These are phyloP conservation scores for Ceratina calcarata DNA, from an alignment of 1,140 invertebrate species.

Conservation along the genomic window DNA sequence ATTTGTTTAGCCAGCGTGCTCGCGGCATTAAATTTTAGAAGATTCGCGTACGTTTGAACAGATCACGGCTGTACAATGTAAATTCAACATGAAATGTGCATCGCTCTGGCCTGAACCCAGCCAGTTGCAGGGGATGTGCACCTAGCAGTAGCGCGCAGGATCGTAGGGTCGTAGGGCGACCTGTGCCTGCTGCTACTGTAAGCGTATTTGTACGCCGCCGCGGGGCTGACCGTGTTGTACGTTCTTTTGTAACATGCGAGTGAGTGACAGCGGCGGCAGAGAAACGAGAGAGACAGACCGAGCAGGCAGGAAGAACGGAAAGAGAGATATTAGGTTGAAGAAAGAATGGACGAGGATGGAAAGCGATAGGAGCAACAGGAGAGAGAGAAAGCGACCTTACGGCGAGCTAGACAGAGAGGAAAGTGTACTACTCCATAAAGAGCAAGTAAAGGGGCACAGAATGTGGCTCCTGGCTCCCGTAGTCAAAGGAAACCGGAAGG, in stretches of 20 bases:
- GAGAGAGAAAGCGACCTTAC: not conserved
- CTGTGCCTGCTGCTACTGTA: slow-evolving; percentile 33
- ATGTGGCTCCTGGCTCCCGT: not conserved
- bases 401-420: not conserved
- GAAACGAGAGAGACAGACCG: not conserved
- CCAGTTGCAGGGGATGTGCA: not conserved
- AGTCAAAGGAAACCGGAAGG: not conserved
- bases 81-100: not conserved
- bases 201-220: slow-evolving; percentile 20
- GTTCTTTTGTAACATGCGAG: slow-evolving; percentile 6
- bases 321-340: not conserved
- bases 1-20: too few species aligned
- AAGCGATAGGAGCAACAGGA: slow-evolving; percentile 23
- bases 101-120: not conserved
- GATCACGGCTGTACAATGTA: too few species aligned
- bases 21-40: too few species aligned
- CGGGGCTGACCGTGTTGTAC: slow-evolving; percentile 21
- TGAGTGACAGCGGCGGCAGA: not conserved
- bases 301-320: not conserved
- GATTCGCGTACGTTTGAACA: too few species aligned
- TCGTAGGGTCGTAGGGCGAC: slow-evolving; percentile 55
- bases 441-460: not conserved
- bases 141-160: slow-evolving; percentile 58
- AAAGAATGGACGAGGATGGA: too few species aligned
- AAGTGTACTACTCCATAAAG: not conserved